Evolutionary conservation across 1,140 invertebrate genomes (phyloP).

Genomic region (Meloidogyne chitwoodi): DNA sequence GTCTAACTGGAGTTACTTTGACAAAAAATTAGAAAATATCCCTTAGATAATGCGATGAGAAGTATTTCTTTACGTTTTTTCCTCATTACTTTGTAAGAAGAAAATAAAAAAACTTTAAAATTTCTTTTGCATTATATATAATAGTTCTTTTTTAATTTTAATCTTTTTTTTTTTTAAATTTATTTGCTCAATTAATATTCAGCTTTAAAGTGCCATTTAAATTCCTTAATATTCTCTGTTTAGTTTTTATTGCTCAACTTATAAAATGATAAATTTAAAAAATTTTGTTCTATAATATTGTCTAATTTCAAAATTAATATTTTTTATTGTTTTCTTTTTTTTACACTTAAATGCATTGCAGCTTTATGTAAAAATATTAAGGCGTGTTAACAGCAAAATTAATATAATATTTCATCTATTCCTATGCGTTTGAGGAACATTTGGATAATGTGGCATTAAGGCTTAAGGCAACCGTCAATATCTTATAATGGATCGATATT

Average conservation of each 20-base stretch:
- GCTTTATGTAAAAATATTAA: neutral
- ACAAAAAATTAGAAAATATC: constrained; percentile 4
- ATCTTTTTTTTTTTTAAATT: too few species aligned
- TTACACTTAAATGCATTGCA: neutral
- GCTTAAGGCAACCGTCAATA: neutral
- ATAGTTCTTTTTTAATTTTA: too few species aligned
- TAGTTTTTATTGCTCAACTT: too few species aligned
- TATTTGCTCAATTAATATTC: too few species aligned
- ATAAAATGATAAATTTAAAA: neutral
- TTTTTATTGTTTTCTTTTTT: neutral
- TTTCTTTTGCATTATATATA: too few species aligned
- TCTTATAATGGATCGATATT: neutral
- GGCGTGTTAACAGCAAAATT: neutral
- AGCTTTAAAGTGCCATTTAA: too few species aligned
- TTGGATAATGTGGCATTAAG: neutral
- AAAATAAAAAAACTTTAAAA: too few species aligned
- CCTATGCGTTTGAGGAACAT: too few species aligned
- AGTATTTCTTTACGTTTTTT: too few species aligned
- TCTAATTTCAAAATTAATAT: neutral
- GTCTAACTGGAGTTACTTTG: neutral
- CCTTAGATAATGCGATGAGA: too few species aligned
- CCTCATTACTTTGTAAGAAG: too few species aligned
- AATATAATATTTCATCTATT: neutral
- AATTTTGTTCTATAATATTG: neutral
- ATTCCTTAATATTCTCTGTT: too few species aligned